Evolutionary conservation across 1,140 invertebrate genomes (phyloP), one percentile per base, ranked within the genome.

Genomic region (Dendroctonus ponderosae): DNA sequence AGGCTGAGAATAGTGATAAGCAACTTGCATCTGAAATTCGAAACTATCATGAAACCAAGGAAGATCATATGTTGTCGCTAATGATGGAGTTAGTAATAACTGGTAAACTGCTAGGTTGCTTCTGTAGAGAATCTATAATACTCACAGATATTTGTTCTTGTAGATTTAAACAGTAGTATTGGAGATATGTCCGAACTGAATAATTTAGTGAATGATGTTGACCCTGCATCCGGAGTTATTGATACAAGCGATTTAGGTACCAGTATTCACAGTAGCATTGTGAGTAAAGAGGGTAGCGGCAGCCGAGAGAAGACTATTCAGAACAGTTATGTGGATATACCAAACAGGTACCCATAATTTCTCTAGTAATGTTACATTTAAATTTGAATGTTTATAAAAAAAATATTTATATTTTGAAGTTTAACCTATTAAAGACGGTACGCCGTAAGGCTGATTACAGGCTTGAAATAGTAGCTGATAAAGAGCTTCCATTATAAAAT

Each of bases 71-170:
- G 61, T 46, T 72, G 50, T 71, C 69, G 12, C 60, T 74, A 15
- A 71, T 74, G 69, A 71, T 74, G 65, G 71, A 75, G 14, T 41
- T 74, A 26, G 67, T 73, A 11, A 63, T 43, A 8, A 62, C 52
- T 12, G 60, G 65, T 67, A 49, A 54, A 6, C 26, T 15, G 2
- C 1, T 14, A 46, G 44, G 1, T 14, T 46, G 9, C 26, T 26
- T 26, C 26, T 26, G 26, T 26, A 26, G 26, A 26, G 0, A 11
- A 46, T 11, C 4, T 46, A 2, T 46, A 11, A 12, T 14, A 46
- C 4, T 14, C 1, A 46, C 9, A 46, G 38, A 40, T 40, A 39
- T 38, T 53, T 43, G n/a, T 39, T 65, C 44, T 72, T 53, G 42
- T 39, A 39, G 72, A 72, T 64, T 59, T 67, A 53, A 57, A 68